phyloP scores from a whole-genome alignment of 2,113 vertebrate genomes.

The Ageneiosus marmoratus region DNA sequence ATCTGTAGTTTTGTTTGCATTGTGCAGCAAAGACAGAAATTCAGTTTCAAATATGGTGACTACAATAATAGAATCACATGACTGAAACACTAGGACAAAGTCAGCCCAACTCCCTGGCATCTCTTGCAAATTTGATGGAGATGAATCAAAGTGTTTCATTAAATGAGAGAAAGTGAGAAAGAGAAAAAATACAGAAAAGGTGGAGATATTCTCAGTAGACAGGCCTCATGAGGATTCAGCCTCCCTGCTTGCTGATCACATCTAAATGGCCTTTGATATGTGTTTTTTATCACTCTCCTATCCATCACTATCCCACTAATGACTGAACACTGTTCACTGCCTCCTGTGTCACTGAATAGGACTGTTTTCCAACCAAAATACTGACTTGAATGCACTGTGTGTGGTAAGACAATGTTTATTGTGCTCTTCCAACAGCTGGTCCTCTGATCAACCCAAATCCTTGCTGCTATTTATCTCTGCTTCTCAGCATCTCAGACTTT shows the following conservation, averaged over 20 bases:
- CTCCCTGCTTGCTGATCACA: slow-evolving; percentile 1
- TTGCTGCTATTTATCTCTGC: neutral
- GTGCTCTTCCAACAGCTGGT: slow-evolving; percentile 2
- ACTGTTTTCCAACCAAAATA: neutral
- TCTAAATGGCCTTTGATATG: slow-evolving; percentile 54
- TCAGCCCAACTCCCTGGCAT: neutral
- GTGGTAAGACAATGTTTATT: slow-evolving; percentile 6
- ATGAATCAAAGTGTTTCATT: slow-evolving; percentile 3
- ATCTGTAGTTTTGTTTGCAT: neutral
- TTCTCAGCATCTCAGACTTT: slow-evolving; percentile 15
- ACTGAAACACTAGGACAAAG: neutral
- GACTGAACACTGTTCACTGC: slow-evolving; percentile 1
- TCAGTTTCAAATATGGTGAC: neutral
- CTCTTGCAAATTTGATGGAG: neutral
- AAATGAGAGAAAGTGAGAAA: slow-evolving; percentile 29
- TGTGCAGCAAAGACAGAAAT: neutral
- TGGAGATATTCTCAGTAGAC: slow-evolving; percentile 13
- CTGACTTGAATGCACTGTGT: neutral
- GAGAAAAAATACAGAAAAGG: slow-evolving; percentile 16
- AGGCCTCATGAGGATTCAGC: neutral
- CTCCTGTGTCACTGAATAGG: neutral
- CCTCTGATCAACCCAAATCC: slow-evolving; percentile 16
- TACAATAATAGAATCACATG: neutral
- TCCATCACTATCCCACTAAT: slow-evolving; percentile 24
- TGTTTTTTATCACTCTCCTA: neutral